These are phyloP conservation scores for Lagorchestes hirsutus DNA, from an alignment of 2,797 vertebrate genomes.

Conservation along the genomic window DNA sequence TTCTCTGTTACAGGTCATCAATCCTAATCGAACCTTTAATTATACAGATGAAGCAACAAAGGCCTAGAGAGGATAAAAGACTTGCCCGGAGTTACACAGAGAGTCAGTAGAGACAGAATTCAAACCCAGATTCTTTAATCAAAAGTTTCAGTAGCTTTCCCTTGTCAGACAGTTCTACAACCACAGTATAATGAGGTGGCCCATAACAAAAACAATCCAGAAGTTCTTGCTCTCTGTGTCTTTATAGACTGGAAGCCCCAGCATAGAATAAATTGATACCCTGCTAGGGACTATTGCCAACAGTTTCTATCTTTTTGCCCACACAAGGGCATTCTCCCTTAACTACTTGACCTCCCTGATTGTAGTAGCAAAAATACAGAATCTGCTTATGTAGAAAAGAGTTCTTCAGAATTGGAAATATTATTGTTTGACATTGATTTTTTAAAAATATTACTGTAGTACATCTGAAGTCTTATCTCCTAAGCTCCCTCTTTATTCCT, in stretches of 20 bases:
- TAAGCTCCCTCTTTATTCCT: not conserved
- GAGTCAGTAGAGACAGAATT: not conserved
- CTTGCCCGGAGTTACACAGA: not conserved
- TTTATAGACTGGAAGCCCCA: not conserved
- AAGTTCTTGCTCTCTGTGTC: not conserved
- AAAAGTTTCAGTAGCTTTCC: not conserved
- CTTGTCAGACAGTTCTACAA: not conserved
- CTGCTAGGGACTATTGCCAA: not conserved
- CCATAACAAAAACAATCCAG: not conserved
- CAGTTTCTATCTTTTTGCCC: not conserved
- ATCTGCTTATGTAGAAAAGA: not conserved
- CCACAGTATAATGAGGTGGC: not conserved
- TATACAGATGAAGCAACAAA: slow-evolving; percentile 39
- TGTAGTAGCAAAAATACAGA: not conserved
- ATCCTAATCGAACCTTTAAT: not conserved
- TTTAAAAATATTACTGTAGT: not conserved
- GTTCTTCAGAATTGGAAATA: not conserved
- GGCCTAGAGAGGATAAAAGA: slow-evolving; percentile 3
- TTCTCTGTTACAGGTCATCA: not conserved
- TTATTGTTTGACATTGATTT: not conserved
- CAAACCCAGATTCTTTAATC: not conserved
- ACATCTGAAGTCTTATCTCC: not conserved
- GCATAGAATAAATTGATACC: not conserved
- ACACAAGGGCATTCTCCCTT: not conserved
- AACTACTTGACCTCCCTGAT: not conserved